Conservation (phyloP, 1,140 invertebrate species). For the Streblospio benedicti region DNA sequence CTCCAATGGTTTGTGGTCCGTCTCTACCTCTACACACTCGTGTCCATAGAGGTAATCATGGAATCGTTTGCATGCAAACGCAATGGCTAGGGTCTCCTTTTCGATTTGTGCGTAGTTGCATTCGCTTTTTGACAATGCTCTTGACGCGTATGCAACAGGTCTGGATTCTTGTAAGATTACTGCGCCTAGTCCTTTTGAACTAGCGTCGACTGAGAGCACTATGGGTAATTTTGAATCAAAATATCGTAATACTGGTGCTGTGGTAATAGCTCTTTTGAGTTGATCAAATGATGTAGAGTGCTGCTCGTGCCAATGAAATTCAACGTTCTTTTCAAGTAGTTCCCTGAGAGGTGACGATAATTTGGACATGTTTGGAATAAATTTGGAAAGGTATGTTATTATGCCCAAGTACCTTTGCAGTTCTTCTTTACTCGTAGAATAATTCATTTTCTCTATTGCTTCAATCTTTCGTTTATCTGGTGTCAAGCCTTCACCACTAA, state of each 20-base stretch:
- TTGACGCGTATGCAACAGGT: constrained; percentile 46
- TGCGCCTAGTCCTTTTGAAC: constrained; percentile 40
- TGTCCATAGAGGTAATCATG: constrained; percentile 40
- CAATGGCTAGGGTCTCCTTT: constrained; percentile 48
- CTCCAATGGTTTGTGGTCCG: constrained; percentile 41
- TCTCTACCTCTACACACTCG: constrained; percentile 20
- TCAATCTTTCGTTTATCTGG: constrained; percentile 30
- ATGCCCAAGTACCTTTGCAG: constrained; percentile 26
- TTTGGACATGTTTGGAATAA: constrained; percentile 13
- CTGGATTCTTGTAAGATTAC: constrained; percentile 45
- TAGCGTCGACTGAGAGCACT: constrained; percentile 26
- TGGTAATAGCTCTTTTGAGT: constrained; percentile 20
- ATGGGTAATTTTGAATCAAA: constrained; percentile 23
- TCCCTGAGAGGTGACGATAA: not conserved
- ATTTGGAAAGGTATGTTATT: constrained; percentile 23
- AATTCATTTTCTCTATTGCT: constrained; percentile 28
- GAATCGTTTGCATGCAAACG: constrained; percentile 41
- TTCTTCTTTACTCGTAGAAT: constrained; percentile 18
- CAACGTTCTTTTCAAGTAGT: not conserved
- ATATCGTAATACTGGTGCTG: constrained; percentile 23
- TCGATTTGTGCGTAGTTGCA: constrained; percentile 49
- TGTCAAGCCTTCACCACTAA: constrained; percentile 8
- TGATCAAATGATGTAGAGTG: constrained; percentile 17
- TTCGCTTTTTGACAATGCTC: constrained; percentile 42
- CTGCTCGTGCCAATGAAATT: constrained; percentile 1